Conservation (phyloP, 2,113 vertebrate species). For the Apodemus speciosus region DNA sequence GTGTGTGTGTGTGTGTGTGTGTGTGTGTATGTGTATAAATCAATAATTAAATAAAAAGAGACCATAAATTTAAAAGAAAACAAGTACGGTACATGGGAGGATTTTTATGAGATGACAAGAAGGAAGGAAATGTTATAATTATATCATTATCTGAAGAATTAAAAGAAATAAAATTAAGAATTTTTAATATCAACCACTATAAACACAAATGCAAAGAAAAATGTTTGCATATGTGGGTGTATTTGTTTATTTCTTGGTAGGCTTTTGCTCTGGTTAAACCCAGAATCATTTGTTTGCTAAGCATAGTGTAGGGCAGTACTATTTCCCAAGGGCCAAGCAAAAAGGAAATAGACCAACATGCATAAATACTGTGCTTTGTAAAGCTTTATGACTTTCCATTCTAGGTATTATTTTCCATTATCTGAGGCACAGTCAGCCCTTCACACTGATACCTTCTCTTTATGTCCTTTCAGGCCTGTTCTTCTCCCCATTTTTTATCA, state of each 20-base stretch:
- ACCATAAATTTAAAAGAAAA: not conserved
- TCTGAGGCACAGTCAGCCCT: not conserved
- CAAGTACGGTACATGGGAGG: not conserved
- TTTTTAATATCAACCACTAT: not conserved
- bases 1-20: not conserved
- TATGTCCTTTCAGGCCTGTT: not conserved
- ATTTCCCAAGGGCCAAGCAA: too few species aligned
- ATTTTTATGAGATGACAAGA: not conserved
- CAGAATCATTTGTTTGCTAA: not conserved
- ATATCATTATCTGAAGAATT: not conserved
- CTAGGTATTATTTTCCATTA: not conserved
- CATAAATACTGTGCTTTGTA: not conserved
- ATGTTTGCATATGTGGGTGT: not conserved
- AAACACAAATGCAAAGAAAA: not conserved
- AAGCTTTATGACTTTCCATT: accelerated
- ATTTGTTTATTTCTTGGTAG: not conserved
- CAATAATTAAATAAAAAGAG: not conserved
- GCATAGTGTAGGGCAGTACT: too few species aligned
- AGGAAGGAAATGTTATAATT: not conserved
- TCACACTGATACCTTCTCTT: not conserved
- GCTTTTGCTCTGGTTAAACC: not conserved
- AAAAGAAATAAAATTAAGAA: not conserved
- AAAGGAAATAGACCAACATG: not conserved
- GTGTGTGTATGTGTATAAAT: not conserved
- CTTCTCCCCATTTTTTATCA: not conserved